Evolutionary conservation across 2,888 invertebrate genomes (phyloP), one percentile per base, ranked within the genome.

Genomic region (Melikaiella ostensackeni): DNA sequence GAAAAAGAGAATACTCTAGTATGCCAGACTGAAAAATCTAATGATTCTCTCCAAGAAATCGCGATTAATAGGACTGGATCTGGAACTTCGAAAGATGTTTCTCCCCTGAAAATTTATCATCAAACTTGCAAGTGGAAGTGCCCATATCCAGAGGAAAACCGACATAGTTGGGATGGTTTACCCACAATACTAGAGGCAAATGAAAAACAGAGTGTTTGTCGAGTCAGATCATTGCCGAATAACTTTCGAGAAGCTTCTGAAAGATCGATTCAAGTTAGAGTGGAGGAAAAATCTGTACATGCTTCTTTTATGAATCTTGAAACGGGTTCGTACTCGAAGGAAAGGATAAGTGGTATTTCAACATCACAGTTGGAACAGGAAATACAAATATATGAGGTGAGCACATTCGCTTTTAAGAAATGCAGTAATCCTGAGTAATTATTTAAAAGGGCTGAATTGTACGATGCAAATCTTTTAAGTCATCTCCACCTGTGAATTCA

Each of bases 91-190:
- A 13, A 57, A 24, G 24, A 24, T 24, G 24, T 24, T 24, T 24
- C 57, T 57, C 24, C 24, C 21, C 57, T 57, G 50, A 50, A 50
- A 57, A 24, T 24, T 57, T 57, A 57, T 57, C 24, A 57, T 6
- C 57, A 57, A 57, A 57, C 57, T 24, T 57, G 24, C 13, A 57
- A 57, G 24, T 57, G 57, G 57, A 57, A 57, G 57, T 57, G 57
- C 13, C 24, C 57, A 16, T 24, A 57, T 57, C 57, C 24, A 24
- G 24, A 24, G 24, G 6, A 57, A 57, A 27, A 57, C 24, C 57
- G 57, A 24, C 57, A 57, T 57, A 57, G 57, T 57, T 57, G 21
- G 24, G 21, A 57, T 57, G 24, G 57, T 57, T 57, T 57, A 24
- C 3, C 24, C 24, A 57, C 57, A 57, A 24, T 57, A 21, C 5